Base-by-base conservation (phyloP, 2,797 vertebrate species). In the Chelonia mydas region DNA sequence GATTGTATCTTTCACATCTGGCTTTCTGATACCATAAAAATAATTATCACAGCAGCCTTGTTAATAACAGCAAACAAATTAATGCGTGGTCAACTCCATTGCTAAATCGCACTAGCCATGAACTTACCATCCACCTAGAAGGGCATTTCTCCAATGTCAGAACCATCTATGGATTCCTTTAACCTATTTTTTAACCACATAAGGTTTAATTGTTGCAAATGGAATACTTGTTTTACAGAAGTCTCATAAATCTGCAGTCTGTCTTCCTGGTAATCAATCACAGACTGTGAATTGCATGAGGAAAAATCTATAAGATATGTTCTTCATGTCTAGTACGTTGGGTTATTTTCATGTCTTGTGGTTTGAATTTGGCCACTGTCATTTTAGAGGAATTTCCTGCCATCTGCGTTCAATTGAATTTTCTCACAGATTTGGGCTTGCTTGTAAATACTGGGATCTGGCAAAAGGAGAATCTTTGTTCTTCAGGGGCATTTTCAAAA, bases 371-470 rank as follows among this genome's bases (percentile, higher is more conserved):
- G 99, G 98, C 99, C 99, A 98, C 98, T 99, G 99, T 99, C 99
- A 99, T 99, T 99, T 99, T 98, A 98, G 98, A 99, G 99, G 99
- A 99, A 99, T 99, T 99, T 99, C 99, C 99, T 99, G 99, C 98
- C 99, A 99, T 99, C 99, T 99, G 99, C 97, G 3, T 99, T 99
- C 99, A 99, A 99, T 99, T 98, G 98, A 98, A 99, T 99, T 98
- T 98, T 99, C 98, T 99, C 98, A 98, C 99, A 99, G 98, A 99
- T 99, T 99, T 98, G 97, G 97, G 98, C 98, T 98, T 98, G 99
- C 98, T 99, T 99, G 99, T 99, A 99, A 99, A 99, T 99, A 99
- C 98, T 98, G 98, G 98, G 98, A 98, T 98, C 98, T 98, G 98
- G 98, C 98, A 98, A 96, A 98, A 98, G 98, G 97, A 98, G 97